A percentile compares a stretch with the other conserved stretches of the same genome.
Evolutionary conservation across 2,888 invertebrate species (phyloP).

Genomic region (Andrena hattorfiana): DNA sequence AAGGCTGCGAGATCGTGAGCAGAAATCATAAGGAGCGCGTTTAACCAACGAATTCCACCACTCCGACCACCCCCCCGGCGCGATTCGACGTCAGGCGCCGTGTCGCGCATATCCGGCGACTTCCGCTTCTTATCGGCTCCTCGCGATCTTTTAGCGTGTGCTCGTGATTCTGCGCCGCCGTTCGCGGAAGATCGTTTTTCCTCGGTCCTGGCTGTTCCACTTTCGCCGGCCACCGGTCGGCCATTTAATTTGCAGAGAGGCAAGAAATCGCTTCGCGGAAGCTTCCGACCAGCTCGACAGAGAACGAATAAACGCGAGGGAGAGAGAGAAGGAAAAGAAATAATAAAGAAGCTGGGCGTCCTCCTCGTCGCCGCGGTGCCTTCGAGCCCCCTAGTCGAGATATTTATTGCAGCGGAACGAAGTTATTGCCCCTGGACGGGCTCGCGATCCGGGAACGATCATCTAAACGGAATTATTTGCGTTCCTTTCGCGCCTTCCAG

Average conservation of each 20-base stretch:
- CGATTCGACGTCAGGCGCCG: constrained; percentile 17
- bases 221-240: constrained; percentile 51
- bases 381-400: constrained; percentile 40
- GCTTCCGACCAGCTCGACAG: neutral
- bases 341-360: constrained; percentile 16
- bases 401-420: constrained; percentile 64
- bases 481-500: constrained; percentile 48
- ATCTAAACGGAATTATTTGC: constrained; percentile 59
- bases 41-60: neutral
- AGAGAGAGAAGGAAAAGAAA: neutral
- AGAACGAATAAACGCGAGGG: too few relatives aligned
- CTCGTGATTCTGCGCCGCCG: constrained; percentile 8
- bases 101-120: constrained; percentile 20
- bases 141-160: constrained; percentile 31
- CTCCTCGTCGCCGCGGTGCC: constrained; percentile 14
- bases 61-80: constrained; percentile 4
- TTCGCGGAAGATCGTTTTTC: constrained; percentile 45
- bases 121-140: constrained; percentile 25
- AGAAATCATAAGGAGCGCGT: constrained; percentile 27
- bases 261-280: constrained; percentile 58
- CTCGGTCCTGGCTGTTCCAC: constrained; percentile 58
- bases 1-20: constrained; percentile 26
- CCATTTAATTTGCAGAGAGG: constrained; percentile 63
- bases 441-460: constrained; percentile 44
- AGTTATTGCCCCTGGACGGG: constrained; percentile 53